phyloP scores from a whole-genome alignment of 2,888 invertebrate genomes.

The Lathronympha strigana region DNA sequence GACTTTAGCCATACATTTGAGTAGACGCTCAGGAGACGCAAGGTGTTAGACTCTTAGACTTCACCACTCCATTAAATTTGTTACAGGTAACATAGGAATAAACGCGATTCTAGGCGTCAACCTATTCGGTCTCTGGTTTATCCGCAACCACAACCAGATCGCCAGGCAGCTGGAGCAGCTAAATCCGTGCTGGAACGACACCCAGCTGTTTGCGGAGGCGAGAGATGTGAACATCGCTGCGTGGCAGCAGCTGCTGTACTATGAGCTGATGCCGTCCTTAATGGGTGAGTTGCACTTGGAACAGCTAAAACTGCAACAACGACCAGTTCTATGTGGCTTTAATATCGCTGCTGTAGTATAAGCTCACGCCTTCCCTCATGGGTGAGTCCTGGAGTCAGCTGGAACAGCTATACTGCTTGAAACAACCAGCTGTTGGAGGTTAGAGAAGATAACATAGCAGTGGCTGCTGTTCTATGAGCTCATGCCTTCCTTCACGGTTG shows the following conservation, averaged over 20 bases:
- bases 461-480: background rate
- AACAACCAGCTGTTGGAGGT: too few species aligned
- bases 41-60: too few species aligned
- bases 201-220: slow-evolving; percentile 90
- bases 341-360: too few species aligned
- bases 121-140: slow-evolving; percentile 52
- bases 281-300: slow-evolving; percentile 83
- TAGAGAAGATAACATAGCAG: too few species aligned
- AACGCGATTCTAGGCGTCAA: slow-evolving; percentile 54
- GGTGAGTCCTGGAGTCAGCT: too few species aligned
- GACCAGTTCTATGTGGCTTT: too few species aligned
- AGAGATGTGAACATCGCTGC: slow-evolving; percentile 90
- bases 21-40: too few species aligned
- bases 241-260: slow-evolving; percentile 90
- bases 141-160: slow-evolving; percentile 90
- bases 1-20: too few species aligned
- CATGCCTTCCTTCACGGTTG: background rate
- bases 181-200: slow-evolving; percentile 94
- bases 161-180: slow-evolving; percentile 87
- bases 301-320: too few species aligned
- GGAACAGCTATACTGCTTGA: too few species aligned
- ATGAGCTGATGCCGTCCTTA: slow-evolving; percentile 90
- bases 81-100: slow-evolving; percentile 44
- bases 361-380: too few species aligned
- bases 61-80: background rate